A percentile compares a stretch with the other conserved stretches of the same genome.
Conservation (phyloP, 2,113 vertebrate genomes). For the Galbula dea region DNA sequence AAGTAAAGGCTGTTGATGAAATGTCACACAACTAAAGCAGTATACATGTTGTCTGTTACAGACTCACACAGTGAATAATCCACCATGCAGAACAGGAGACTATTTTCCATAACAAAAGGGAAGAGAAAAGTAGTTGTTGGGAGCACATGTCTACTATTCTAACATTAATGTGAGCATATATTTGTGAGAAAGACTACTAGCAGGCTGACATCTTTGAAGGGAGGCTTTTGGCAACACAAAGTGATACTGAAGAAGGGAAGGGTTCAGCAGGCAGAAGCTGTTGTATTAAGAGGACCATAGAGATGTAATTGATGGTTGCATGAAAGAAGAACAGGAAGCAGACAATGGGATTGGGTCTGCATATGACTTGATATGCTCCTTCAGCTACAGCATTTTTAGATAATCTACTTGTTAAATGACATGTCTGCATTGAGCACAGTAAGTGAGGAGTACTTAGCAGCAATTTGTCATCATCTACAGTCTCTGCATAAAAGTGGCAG, state of each 20-base stretch:
- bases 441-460: background rate
- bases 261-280: background rate
- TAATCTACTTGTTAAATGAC: background rate
- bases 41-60: background rate
- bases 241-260: background rate
- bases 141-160: background rate
- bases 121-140: background rate
- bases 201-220: background rate
- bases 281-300: background rate
- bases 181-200: background rate
- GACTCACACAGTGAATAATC: background rate
- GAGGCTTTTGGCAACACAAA: background rate
- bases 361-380: background rate
- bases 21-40: rapidly evolving
- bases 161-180: background rate
- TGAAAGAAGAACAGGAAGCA: background rate
- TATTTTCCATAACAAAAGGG: background rate
- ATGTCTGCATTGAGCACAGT: background rate
- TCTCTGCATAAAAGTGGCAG: background rate
- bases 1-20: background rate
- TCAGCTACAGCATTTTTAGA: background rate
- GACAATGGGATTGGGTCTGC: background rate
- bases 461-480: background rate
- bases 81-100: background rate
- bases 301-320: background rate